Evolutionary conservation across 2,888 invertebrate species (phyloP).

Genomic region (Stenchaetothrips biformis): DNA sequence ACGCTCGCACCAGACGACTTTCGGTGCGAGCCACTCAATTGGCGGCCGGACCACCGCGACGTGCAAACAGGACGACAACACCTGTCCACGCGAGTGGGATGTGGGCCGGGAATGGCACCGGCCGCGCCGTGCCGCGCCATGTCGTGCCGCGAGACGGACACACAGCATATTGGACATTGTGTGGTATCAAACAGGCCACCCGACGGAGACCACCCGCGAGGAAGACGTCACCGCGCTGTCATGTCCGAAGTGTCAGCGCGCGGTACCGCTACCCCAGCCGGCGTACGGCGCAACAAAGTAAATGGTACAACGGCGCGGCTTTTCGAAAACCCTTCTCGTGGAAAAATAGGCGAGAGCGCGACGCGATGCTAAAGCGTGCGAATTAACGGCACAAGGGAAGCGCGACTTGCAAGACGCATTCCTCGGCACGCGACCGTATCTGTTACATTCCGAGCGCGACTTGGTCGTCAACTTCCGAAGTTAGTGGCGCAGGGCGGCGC

Average conservation of each 20-base stretch:
- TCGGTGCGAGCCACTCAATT: background rate
- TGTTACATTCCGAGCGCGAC: background rate
- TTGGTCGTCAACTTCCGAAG: background rate
- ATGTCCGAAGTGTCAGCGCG: constrained; percentile 1
- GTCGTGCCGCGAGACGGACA: background rate
- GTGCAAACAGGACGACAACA: no score
- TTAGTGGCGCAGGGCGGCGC: background rate
- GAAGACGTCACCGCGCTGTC: constrained; percentile 14
- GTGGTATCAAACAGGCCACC: background rate
- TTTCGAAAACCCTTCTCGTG: no score
- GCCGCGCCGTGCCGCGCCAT: background rate
- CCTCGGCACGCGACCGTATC: background rate
- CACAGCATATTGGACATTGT: background rate
- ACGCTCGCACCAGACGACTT: background rate
- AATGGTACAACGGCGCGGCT: no score
- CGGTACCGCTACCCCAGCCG: background rate
- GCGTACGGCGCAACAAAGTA: background rate
- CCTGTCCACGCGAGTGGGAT: no score
- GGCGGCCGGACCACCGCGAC: background rate
- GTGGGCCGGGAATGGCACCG: background rate
- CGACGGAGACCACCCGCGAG: background rate
- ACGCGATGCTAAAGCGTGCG: no score
- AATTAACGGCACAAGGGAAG: background rate
- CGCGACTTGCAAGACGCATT: background rate
- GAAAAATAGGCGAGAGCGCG: no score